A percentile compares a stretch with the other conserved stretches of the same genome.
phyloP scores from a whole-genome alignment of 2,888 invertebrate genomes.

The Globia sparganii region DNA sequence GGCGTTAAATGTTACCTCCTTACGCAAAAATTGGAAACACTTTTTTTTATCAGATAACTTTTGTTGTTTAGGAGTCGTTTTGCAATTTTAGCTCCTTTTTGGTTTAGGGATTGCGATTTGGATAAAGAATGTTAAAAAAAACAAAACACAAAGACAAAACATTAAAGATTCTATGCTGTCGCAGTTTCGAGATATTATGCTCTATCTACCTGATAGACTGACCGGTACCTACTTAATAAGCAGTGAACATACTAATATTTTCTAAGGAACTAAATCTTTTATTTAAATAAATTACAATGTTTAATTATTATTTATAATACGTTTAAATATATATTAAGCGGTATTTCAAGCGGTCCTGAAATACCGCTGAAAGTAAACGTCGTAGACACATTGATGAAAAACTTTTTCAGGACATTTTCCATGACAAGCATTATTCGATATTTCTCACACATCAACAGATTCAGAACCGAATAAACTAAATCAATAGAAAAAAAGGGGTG shows the following conservation, averaged over 20 bases:
- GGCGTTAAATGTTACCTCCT: constrained; percentile 25
- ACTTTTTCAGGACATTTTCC: background rate
- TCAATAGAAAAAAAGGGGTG: background rate
- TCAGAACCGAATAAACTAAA: background rate
- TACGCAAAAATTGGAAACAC: constrained; percentile 12
- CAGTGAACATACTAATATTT: background rate
- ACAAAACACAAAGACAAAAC: no score
- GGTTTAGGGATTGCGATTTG: background rate
- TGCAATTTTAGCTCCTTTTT: background rate
- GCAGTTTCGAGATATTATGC: background rate
- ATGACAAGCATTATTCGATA: background rate
- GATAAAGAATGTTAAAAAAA: background rate
- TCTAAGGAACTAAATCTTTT: no score
- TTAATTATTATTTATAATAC: no score
- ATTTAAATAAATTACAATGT: background rate
- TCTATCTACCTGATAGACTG: background rate
- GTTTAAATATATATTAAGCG: no score
- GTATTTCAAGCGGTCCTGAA: no score
- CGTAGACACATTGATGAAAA: background rate
- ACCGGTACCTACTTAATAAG: background rate
- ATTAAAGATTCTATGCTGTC: background rate
- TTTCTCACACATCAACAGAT: background rate
- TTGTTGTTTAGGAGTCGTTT: constrained; percentile 15
- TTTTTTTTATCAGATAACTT: constrained; percentile 34
- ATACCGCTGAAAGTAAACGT: background rate